Percentiles rank a stretch among this genome's conserved stretches.
Evolutionary conservation across 2,888 invertebrate species (phyloP).

Genomic region (Sacculina carcini): DNA sequence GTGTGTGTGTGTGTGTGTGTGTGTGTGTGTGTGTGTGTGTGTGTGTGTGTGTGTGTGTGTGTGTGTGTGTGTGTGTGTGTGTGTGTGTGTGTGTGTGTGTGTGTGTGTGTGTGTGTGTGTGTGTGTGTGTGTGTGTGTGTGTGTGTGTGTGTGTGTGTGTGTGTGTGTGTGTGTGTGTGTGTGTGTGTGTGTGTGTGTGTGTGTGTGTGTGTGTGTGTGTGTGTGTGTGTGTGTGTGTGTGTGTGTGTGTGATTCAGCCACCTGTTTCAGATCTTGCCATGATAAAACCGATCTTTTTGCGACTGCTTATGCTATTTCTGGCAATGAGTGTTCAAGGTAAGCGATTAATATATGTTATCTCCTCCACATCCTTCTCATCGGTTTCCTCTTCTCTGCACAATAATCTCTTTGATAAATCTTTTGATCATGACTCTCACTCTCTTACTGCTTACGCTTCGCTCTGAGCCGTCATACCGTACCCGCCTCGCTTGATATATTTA

Average conservation of each 20-base stretch:
- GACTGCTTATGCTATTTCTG: not conserved
- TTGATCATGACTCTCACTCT: too few species aligned
- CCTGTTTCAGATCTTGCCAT: too few species aligned
- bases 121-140: not conserved
- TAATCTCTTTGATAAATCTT: too few species aligned
- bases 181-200: not conserved
- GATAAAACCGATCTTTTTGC: not conserved
- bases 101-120: not conserved
- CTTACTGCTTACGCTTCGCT: too few species aligned
- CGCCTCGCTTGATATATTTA: too few species aligned
- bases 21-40: not conserved
- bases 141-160: not conserved
- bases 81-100: not conserved
- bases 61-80: not conserved
- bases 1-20: not conserved
- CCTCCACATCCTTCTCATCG: too few species aligned
- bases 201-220: not conserved
- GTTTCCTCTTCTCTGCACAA: too few species aligned
- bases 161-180: not conserved
- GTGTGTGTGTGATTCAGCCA: too few species aligned
- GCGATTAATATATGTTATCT: too few species aligned
- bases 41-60: not conserved
- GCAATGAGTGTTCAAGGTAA: not conserved
- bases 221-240: not conserved
- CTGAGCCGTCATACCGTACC: too few species aligned